Evolutionary conservation across 2,797 vertebrate genomes (phyloP), one percentile per base, ranked within the genome.

Genomic region (Sebastes wilsoni): DNA sequence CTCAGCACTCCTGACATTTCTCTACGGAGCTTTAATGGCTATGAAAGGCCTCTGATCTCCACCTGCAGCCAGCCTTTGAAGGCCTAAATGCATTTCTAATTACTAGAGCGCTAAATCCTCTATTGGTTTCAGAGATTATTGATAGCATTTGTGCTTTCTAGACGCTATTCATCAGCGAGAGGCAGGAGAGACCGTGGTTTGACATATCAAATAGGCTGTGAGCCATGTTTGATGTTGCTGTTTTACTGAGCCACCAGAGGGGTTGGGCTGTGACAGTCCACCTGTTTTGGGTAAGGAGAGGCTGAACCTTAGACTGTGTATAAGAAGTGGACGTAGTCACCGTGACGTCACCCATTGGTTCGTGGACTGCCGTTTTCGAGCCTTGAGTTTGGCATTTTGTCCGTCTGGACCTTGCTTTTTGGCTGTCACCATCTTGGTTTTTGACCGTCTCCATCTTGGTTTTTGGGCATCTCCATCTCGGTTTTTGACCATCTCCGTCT

Each of bases 71-170:
- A 16, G 75, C 79, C 83, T 92, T 91, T 90, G 77, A 89, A 91
- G 79, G 46, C 59, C 82, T 77, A 83, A 84, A 90, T 71, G 82
- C 82, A 85, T 91, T 84, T 88, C 67, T 89, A 84, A 92, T 92
- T 88, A 89, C 72, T 13, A 61, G 54, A 78, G 80, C 23, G 67
- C 64, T 75, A 90, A 93, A 90, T 84, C 91, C 87, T 81, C 79
- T 64, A 52, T 81, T 82, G 87, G 74, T 81, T 75, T 87, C 27
- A 79, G 80, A 84, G 86, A 86, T 87, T 85, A 81, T 86, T 80
- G 70, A 58, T 56, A 77, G 79, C 30, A 75, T 89, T 83, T 86
- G 72, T 77, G 75, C 80, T 77, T 84, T 88, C 22, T 54, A 70
- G 68, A 82, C 73, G 14, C 46, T 32, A 49, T 86, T 89, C 80